phyloP scores from a whole-genome alignment of 1,140 invertebrate species.

The Liolophura sinensis region DNA sequence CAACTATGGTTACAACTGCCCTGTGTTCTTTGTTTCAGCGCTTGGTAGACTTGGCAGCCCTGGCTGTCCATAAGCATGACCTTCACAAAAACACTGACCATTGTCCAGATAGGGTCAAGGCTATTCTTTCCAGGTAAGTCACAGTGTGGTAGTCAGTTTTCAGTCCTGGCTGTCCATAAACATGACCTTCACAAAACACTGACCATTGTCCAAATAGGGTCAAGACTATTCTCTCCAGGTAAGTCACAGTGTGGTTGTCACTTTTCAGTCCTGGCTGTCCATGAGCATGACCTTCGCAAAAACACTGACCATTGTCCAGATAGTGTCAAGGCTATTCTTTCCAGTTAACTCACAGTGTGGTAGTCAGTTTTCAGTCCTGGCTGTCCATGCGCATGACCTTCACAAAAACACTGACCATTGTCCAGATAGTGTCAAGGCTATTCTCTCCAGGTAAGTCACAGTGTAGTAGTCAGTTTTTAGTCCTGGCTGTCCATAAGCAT shows the following conservation, averaged over 20 bases:
- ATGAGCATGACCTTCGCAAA: background rate
- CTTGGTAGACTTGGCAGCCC: slow-evolving; percentile 40
- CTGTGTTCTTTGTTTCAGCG: slow-evolving; percentile 30
- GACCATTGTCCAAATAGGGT: background rate
- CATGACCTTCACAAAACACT: background rate
- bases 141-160: background rate
- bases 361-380: background rate
- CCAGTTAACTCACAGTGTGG: background rate
- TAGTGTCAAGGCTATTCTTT: background rate
- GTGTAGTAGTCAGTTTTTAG: background rate
- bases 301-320: background rate
- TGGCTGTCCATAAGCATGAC: slow-evolving; percentile 24
- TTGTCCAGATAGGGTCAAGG: slow-evolving; percentile 30
- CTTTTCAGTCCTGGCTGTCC: background rate
- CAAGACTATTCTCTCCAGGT: slow-evolving; percentile 3
- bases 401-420: background rate
- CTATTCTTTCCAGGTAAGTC: slow-evolving; percentile 33
- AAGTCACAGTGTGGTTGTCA: background rate
- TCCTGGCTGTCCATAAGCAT: background rate
- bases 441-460: slow-evolving; percentile 5
- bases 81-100: slow-evolving; percentile 18
- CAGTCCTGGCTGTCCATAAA: background rate
- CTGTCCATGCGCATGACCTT: background rate
- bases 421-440: background rate
- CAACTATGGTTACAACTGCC: background rate